phyloP scores from a whole-genome alignment of 2,113 vertebrate species.

The Halcyon senegalensis region DNA sequence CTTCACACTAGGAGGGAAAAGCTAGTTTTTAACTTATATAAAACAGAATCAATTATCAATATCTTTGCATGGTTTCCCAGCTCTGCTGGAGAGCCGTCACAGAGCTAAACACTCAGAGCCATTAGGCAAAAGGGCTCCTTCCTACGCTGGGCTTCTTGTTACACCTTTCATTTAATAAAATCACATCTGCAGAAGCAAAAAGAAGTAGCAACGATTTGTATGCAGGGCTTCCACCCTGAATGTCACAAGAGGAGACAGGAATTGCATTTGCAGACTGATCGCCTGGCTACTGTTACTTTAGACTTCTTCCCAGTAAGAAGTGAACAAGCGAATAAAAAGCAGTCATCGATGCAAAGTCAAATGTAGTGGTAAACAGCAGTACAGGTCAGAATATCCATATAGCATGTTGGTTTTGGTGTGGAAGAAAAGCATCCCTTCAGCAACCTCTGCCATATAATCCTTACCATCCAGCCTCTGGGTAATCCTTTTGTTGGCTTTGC shows the following conservation, averaged over 20 bases:
- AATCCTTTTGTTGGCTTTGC: background rate
- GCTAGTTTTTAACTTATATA: slow-evolving; percentile 60
- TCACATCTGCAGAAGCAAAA: slow-evolving; percentile 39
- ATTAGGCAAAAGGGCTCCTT: slow-evolving; percentile 44
- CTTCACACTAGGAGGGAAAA: slow-evolving; percentile 70
- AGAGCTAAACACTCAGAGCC: slow-evolving; percentile 15
- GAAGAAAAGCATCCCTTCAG: background rate
- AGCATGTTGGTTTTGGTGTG: background rate
- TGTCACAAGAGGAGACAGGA: slow-evolving; percentile 21
- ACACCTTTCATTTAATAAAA: slow-evolving; percentile 56
- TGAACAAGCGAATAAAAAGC: slow-evolving; percentile 13
- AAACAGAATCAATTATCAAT: slow-evolving; percentile 54
- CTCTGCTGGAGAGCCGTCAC: slow-evolving; percentile 39
- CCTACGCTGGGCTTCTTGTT: background rate
- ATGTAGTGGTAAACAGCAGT: background rate
- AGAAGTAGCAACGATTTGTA: background rate
- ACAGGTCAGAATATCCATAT: background rate
- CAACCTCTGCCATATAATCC: background rate
- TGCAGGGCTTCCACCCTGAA: slow-evolving; percentile 28
- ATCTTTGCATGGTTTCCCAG: slow-evolving; percentile 65
- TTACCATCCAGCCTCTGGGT: background rate
- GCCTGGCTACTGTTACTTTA: background rate
- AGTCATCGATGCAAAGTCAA: background rate
- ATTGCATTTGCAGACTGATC: slow-evolving; percentile 4
- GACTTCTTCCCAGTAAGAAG: slow-evolving; percentile 18